Evolutionary conservation across 2,113 vertebrate species (phyloP), one percentile per base, ranked within the genome.

Genomic region (Apodemus sylvaticus): DNA sequence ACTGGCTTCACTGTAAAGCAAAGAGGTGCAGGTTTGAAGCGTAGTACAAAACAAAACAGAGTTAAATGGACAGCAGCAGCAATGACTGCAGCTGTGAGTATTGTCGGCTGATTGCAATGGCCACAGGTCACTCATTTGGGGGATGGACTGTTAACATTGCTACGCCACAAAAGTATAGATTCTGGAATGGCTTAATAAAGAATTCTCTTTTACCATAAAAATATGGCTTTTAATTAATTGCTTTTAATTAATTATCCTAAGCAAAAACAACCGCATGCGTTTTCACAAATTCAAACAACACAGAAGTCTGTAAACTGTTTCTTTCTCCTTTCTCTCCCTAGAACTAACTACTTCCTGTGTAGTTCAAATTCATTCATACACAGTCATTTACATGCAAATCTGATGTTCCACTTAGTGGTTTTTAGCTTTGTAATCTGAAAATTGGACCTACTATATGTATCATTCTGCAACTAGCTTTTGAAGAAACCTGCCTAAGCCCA

Each of bases 361-460:
- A 82, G 70, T 82, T 91, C 53, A 74, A 74, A 88, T 68, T 2
- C n/a, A 62, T n/a, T 13, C 66, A 19, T 66, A 26, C 13, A 17
- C 3, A 64, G 70, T 51, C n/a, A 31, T 77, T 31, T 62, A 45
- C 4, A 71, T 51, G 42, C 11, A 79, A 55, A 64, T 77, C 48
- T 39, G 4, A 58, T 20, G 2, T 62, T 94, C 17, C 91, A 26
- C 31, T 66, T 78, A 74, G 7, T 64, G 20, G 42, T 42, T 86
- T 96, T 85, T 16, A 93, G 39, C 77, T 78, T 90, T 71, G 3
- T 94, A 78, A 87, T 62, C 36, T 95, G 53, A 24, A 93, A 89
- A 82, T 73, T 89, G 26, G 4, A 29, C 36, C 11, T 62, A 19
- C 13, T 53, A 0, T 55, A 79, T 88, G 8, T 51, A n/a, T 86